phyloP scores from a whole-genome alignment of 2,888 invertebrate species.

The Eupithecia inturbata region DNA sequence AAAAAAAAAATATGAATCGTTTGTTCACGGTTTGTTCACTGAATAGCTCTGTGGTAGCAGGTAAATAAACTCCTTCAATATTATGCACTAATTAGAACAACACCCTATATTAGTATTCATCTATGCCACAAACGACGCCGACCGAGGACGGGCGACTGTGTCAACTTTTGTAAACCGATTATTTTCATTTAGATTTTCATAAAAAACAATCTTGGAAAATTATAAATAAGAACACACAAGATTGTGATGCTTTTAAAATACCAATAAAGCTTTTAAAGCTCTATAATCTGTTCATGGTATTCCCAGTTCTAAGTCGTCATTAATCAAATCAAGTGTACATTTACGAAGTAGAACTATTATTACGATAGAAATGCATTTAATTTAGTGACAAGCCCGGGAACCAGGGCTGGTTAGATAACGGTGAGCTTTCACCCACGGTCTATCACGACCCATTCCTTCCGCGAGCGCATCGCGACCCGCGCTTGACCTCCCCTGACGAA shows the following conservation, averaged over 20 bases:
- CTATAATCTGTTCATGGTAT: neutral
- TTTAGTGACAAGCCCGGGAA: constrained; percentile 41
- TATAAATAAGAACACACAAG: too few relatives aligned
- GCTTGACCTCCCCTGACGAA: constrained; percentile 41
- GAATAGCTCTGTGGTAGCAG: too few relatives aligned
- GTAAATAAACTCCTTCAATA: too few relatives aligned
- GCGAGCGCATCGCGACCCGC: constrained; percentile 46
- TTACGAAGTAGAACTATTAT: constrained; percentile 6
- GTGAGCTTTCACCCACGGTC: constrained; percentile 68
- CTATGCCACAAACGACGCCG: too few relatives aligned
- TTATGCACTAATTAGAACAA: too few relatives aligned
- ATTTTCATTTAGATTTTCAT: too few relatives aligned
- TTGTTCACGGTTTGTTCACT: too few relatives aligned
- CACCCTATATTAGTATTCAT: too few relatives aligned
- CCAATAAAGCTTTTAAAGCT: neutral
- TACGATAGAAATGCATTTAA: constrained; percentile 21
- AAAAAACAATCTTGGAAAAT: too few relatives aligned
- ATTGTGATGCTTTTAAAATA: too few relatives aligned
- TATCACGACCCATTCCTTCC: constrained; percentile 56
- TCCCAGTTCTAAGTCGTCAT: neutral
- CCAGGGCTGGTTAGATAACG: constrained; percentile 57
- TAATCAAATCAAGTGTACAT: neutral
- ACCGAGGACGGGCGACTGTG: too few relatives aligned
- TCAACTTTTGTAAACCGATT: neutral
- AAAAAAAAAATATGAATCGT: too few relatives aligned